Evolutionary conservation across 2,888 invertebrate species (phyloP), one percentile per base, ranked within the genome.

Genomic region (Spodoptera littoralis): DNA sequence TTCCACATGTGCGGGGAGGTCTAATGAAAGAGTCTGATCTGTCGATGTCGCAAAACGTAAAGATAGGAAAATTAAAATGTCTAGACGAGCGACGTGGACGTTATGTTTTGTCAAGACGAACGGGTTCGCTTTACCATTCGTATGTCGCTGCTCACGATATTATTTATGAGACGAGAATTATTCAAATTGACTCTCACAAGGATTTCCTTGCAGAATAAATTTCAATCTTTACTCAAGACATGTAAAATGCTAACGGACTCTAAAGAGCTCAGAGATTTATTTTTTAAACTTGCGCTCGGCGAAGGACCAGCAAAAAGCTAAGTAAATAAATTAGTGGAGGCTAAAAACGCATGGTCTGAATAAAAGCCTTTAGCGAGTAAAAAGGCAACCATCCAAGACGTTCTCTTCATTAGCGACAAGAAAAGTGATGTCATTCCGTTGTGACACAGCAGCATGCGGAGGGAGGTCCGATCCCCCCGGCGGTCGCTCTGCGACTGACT

Each of bases 51-150:
- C 82, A 82, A 86, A 88, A 88, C 86, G 85, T 83, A 85, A 84
- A 87, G 92, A 93, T 92, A 92, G 92, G 92, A 93, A 93, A 94
- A 94, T 93, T 93, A 94, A 94, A 93, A 93, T 88, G 94, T 94
- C 94, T 94, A 94, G 94, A 94, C 93, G 84, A 82, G 52, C 79
- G 81, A 83, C 86, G 80, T 86, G 77, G 84, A 66, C 70, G 67
- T 91, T 91, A 90, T 90, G 89, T 91, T 92, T 88, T 85, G 81
- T 83, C 82, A 82, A 86, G 86, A 85, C 80, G 57, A 82, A 79
- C 81, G 76, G 70, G 62, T 66, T 70, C 73, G 45, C 67, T 63
- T 63, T 65, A 65, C 72, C 72, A 64, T 73, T 66, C 79, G 78
- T 82, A 79, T 80, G 79, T 83, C 73, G 73, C 70, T 66, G 73